Evolutionary conservation across 1,140 invertebrate species (phyloP).

Genomic region (Solen grandis): DNA sequence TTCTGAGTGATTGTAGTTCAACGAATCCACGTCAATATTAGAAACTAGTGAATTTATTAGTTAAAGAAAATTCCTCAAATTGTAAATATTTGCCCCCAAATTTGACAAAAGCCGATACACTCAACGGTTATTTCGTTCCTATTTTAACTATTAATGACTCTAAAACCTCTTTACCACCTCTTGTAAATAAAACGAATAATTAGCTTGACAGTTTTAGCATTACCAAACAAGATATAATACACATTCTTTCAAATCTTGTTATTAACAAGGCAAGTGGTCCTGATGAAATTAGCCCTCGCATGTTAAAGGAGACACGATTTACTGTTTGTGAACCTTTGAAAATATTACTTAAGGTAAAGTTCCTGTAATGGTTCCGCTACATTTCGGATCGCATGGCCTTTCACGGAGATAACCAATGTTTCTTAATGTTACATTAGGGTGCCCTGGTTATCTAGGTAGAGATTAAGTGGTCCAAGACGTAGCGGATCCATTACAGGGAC

Average conservation of each 20-base stretch:
- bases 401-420: no score
- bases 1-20: neutral
- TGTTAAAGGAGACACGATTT: neutral
- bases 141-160: conserved; percentile 26
- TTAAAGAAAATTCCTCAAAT: conserved; percentile 8
- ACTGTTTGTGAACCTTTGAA: conserved; percentile 7
- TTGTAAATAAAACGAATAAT: neutral
- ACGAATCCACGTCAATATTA: conserved; percentile 5
- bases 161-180: neutral
- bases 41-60: conserved; percentile 20
- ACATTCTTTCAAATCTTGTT: conserved; percentile 15
- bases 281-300: conserved; percentile 45
- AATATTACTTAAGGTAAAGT: no score
- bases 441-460: no score
- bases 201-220: neutral
- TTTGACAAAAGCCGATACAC: conserved; percentile 7
- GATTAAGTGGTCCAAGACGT: no score
- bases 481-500: no score
- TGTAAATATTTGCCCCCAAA: conserved; percentile 4
- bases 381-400: no score
- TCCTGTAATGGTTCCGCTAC: no score
- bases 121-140: conserved; percentile 28
- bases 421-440: no score
- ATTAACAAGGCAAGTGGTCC: conserved; percentile 22
- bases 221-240: neutral